Conservation (phyloP, 2,797 vertebrate genomes). For the Tachyglossus aculeatus region DNA sequence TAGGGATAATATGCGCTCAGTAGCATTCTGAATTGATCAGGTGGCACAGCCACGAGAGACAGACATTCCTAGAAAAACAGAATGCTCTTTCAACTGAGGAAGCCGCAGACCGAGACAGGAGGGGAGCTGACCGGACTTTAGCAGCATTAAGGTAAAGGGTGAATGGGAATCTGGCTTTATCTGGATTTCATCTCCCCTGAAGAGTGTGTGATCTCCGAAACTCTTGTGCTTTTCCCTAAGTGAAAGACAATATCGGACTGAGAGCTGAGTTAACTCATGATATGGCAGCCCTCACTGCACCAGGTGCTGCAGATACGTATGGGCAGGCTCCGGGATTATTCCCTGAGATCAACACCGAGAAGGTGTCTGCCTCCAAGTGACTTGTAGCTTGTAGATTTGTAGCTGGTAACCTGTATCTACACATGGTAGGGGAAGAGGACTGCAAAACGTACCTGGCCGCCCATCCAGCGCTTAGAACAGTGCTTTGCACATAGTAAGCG, state of each 20-base stretch:
- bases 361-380: background rate
- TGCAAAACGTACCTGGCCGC: conserved; percentile 8
- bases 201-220: background rate
- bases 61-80: too few species aligned
- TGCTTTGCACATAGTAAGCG: too few species aligned
- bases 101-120: too few species aligned
- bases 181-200: background rate
- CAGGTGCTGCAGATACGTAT: too few species aligned
- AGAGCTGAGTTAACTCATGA: background rate
- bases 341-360: background rate
- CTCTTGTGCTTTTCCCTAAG: too few species aligned
- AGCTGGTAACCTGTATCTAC: background rate
- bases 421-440: conserved; percentile 3
- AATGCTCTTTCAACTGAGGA: too few species aligned
- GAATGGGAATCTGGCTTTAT: accelerated
- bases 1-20: too few species aligned
- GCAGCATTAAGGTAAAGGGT: background rate
- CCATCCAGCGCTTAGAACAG: too few species aligned
- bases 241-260: background rate
- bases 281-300: background rate
- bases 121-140: background rate
- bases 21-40: too few species aligned
- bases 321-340: too few species aligned
- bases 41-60: too few species aligned
- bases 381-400: conserved; percentile 33